These are phyloP conservation scores for Pelusios castaneus DNA, from an alignment of 2,113 vertebrate genomes.

Conservation along the genomic window DNA sequence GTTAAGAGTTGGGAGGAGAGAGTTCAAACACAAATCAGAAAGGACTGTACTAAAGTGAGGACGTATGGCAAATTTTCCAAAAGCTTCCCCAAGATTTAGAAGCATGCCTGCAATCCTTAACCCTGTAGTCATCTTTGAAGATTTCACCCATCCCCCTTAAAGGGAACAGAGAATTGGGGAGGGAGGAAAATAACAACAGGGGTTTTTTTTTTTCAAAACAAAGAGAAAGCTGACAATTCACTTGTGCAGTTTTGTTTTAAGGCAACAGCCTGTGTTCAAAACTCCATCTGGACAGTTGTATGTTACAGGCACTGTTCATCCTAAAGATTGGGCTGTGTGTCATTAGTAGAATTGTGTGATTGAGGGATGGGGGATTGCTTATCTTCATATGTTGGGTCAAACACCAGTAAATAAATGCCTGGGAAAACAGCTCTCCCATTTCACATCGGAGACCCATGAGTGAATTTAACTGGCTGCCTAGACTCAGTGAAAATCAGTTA, in stretches of 20 bases:
- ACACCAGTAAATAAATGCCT: background rate
- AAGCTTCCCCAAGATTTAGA: slow-evolving; percentile 14
- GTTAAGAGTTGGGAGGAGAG: background rate
- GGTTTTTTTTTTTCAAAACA: background rate
- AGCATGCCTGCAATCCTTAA: slow-evolving; percentile 21
- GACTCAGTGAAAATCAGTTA: background rate
- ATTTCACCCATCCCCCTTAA: background rate
- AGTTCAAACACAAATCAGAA: background rate
- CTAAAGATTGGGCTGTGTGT: background rate
- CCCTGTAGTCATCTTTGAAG: slow-evolving; percentile 7
- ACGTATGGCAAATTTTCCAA: background rate
- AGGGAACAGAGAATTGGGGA: background rate
- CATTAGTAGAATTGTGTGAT: background rate
- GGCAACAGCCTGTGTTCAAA: background rate
- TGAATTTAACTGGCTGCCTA: background rate
- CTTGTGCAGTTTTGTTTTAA: slow-evolving; percentile 22
- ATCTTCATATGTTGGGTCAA: slow-evolving; percentile 38
- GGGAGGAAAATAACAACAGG: background rate
- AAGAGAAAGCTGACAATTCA: background rate
- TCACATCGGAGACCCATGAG: background rate
- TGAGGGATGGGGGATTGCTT: background rate
- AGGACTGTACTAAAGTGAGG: background rate
- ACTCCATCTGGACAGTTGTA: background rate
- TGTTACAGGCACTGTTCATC: background rate
- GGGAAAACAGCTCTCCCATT: background rate